Conservation (phyloP, 1,140 invertebrate species). For the Hypothenemus hampei region DNA sequence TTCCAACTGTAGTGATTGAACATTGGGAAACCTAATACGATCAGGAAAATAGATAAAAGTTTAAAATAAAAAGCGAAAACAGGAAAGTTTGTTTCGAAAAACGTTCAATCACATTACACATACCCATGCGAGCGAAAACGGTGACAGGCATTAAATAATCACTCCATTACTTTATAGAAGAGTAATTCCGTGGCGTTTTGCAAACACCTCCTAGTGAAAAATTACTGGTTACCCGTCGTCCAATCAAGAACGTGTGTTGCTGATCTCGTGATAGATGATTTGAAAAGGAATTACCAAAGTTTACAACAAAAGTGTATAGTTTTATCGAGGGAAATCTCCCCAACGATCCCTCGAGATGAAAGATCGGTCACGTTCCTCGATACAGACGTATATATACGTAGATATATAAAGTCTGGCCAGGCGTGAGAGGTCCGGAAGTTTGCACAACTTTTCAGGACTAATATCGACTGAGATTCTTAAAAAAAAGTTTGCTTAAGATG, state of each 20-base stretch:
- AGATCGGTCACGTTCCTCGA: conserved; percentile 45
- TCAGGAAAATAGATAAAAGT: no score
- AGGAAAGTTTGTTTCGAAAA: conserved; percentile 3
- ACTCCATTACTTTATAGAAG: conserved; percentile 26
- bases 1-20: no score
- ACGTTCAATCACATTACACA: conserved; percentile 11
- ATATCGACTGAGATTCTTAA: conserved; percentile 19
- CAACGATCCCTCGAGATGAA: conserved; percentile 43
- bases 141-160: conserved; percentile 32
- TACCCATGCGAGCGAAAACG: conserved; percentile 6
- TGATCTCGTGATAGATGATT: conserved; percentile 46
- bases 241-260: conserved; percentile 30
- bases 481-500: conserved; percentile 7
- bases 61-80: neutral
- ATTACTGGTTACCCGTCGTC: no score
- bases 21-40: no score
- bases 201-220: conserved; percentile 17
- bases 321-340: conserved; percentile 46
- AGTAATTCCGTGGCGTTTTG: conserved; percentile 27
- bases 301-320: conserved; percentile 46
- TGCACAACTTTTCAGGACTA: conserved; percentile 26
- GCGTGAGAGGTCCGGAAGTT: conserved; percentile 33
- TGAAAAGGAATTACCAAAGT: conserved; percentile 46
- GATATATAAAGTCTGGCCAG: conserved; percentile 28
- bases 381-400: conserved; percentile 33